Percentiles rank a stretch among this genome's conserved stretches.
Evolutionary conservation across 2,797 vertebrate species (phyloP).

Genomic region (Coluber constrictor): DNA sequence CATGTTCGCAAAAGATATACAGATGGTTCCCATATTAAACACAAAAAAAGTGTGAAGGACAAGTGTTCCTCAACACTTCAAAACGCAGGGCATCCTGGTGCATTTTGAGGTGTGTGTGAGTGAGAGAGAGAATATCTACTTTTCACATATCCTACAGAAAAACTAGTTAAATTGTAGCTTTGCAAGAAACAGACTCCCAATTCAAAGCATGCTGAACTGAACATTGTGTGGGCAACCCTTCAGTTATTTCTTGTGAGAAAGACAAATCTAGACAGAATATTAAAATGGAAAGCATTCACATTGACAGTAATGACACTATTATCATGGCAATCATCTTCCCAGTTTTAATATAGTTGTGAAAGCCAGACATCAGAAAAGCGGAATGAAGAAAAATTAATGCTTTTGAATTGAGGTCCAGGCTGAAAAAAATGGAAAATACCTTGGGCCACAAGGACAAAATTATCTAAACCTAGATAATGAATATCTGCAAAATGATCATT

Average conservation of each 20-base stretch:
- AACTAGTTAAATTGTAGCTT: background rate
- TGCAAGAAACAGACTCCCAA: background rate
- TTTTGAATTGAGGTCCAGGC: background rate
- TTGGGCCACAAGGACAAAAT: background rate
- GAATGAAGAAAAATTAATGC: background rate
- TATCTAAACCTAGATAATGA: background rate
- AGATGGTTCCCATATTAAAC: constrained; percentile 20
- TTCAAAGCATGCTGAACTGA: background rate
- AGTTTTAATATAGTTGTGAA: background rate
- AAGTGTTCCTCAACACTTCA: background rate
- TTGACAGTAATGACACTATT: background rate
- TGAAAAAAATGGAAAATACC: background rate
- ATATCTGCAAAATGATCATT: background rate
- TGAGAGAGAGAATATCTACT: background rate
- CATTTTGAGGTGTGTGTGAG: background rate
- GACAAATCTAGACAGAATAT: background rate
- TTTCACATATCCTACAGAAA: background rate
- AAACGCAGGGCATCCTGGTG: background rate
- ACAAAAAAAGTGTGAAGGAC: constrained; percentile 11
- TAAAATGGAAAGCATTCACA: background rate
- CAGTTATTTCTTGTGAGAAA: background rate
- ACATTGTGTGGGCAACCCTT: background rate
- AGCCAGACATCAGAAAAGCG: background rate
- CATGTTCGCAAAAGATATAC: background rate
- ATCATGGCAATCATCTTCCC: background rate